Base-by-base conservation (phyloP, 2,113 vertebrate species). In the Dascyllus trimaculatus region DNA sequence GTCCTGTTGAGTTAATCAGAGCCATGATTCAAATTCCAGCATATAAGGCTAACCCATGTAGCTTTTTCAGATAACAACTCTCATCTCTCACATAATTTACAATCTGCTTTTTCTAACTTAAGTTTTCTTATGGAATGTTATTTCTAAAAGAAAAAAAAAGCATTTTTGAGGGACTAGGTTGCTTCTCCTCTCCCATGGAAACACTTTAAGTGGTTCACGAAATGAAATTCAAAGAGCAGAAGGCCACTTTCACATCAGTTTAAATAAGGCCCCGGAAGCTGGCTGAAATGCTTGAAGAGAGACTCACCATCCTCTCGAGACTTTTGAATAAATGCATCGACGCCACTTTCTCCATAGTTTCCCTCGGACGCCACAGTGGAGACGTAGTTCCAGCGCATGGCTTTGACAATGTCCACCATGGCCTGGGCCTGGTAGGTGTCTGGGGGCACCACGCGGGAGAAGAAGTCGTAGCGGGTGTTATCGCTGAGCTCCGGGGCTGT, bases 391-490 rank as follows among this genome's bases (percentile, higher is more conserved):
- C 97, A 99, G 85, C 94, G 95, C 94, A 99, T 96, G 59, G 96
- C 96, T 56, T 96, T 98, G 79, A 98, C 97, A 0, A 99, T 98
- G 92, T 99, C 97, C 91, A 98, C 96, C 97, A 99, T 99, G 71
- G 97, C 97, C 90, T 99, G 97, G 46, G 97, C 97, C 93, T 98
- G 97, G 92, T 97, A 97, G 2, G 97, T 98, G 93, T 99, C 97
- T 0, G 97, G 97, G 0, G 97, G 97, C 43, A 99, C 97, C 3
- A 99, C 97, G 0, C 97, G 95, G 35, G 97, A 98, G 92, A 99
- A 99, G 95, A 97, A 99, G 92, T 99, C 97, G 0, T 99, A 99
- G 88, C 97, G 97, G 81, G 95, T 98, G 95, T 98, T 99, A 84
- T 99, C 97, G 0, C 97, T 99, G 89, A 99, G 93, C 92, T 99